Percentiles rank a stretch among this genome's conserved stretches.
Conservation (phyloP, 64 coral and sea anemone species). For the Actinia equina region DNA sequence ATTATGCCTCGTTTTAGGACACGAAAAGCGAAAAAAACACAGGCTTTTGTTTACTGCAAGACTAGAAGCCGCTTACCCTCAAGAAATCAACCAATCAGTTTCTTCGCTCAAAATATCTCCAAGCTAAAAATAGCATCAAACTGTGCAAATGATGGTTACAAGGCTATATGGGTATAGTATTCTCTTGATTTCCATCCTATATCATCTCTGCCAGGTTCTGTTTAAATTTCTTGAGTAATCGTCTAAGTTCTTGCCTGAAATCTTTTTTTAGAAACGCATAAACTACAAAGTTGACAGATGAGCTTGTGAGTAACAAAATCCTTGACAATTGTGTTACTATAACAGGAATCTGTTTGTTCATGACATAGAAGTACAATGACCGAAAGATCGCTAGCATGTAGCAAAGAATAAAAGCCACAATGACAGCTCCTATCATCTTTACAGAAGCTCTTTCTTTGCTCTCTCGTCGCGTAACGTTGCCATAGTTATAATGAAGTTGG, state of each 20-base stretch:
- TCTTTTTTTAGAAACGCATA: constrained; percentile 52
- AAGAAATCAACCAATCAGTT: too few species aligned
- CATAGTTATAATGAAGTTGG: constrained; percentile 14
- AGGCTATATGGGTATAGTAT: too few species aligned
- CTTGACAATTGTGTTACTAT: neutral
- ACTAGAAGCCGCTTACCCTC: too few species aligned
- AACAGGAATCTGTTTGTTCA: constrained; percentile 4
- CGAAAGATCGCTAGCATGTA: constrained; percentile 18
- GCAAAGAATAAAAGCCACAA: neutral
- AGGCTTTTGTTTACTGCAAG: too few species aligned
- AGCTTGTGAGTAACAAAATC: constrained; percentile 22
- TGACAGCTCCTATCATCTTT: constrained; percentile 27
- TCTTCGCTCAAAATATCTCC: too few species aligned
- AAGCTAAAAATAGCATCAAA: too few species aligned
- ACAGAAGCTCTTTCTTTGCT: constrained; percentile 13
- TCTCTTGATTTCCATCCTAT: neutral
- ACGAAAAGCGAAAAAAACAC: too few species aligned
- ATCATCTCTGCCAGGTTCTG: neutral
- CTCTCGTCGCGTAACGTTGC: neutral
- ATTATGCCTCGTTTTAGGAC: too few species aligned
- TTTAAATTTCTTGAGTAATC: neutral
- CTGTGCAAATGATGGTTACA: too few species aligned
- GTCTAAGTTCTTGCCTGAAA: constrained; percentile 19
- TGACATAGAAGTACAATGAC: constrained; percentile 17
- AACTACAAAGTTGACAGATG: constrained; percentile 35